Evolutionary conservation across 2,888 invertebrate species (phyloP).

Genomic region (Mycalesis mineus): DNA sequence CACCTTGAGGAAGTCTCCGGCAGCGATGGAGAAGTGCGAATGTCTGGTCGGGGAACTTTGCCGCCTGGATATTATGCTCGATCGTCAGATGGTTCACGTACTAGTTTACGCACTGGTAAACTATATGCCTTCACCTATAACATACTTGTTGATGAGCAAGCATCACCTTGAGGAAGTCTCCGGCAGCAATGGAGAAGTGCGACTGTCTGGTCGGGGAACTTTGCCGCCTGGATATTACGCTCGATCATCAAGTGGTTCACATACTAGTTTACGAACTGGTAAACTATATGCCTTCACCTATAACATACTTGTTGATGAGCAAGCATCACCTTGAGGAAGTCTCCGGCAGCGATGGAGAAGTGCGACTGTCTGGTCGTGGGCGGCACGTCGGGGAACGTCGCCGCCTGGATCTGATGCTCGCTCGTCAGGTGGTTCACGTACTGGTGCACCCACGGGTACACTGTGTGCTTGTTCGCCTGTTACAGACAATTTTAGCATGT

Average conservation of each 20-base stretch:
- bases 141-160: no score
- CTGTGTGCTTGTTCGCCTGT: constrained; percentile 84
- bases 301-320: neutral
- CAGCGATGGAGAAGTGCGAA: no score
- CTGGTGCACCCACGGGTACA: constrained; percentile 97
- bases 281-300: constrained; percentile 85
- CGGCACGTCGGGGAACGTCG: constrained; percentile 92
- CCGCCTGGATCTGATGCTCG: constrained; percentile 87
- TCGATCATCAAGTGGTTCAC: constrained; percentile 90
- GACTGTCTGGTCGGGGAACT: constrained; percentile 86
- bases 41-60: no score
- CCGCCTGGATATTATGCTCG: no score
- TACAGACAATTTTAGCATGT: no score
- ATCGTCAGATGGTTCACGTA: no score
- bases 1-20: no score
- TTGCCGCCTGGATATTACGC: constrained; percentile 87
- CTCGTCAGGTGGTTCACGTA: constrained; percentile 92
- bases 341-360: constrained; percentile 98
- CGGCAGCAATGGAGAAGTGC: constrained; percentile 95
- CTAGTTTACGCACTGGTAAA: no score
- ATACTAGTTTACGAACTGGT: constrained; percentile 97
- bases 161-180: no score
- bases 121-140: no score
- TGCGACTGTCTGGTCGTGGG: constrained; percentile 80
- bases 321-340: constrained; percentile 89